phyloP scores from a whole-genome alignment of 2,113 vertebrate genomes.

The Corythornis cristatus region DNA sequence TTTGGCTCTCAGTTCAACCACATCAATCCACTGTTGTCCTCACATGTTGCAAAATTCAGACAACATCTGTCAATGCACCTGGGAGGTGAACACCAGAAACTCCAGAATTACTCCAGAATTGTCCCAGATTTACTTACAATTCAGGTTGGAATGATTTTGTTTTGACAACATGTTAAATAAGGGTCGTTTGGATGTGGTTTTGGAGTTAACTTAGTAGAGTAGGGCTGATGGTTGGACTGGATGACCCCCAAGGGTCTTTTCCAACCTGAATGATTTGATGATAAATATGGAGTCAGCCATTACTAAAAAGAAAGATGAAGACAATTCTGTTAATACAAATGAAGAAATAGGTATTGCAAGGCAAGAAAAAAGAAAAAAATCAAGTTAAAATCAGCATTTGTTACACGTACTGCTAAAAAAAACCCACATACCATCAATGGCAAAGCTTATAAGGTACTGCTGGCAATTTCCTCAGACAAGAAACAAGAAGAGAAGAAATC shows the following conservation, averaged over 20 bases:
- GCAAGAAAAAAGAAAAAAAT: neutral
- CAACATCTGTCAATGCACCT: neutral
- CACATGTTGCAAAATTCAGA: neutral
- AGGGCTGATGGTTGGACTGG: too few species aligned
- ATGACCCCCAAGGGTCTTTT: too few species aligned
- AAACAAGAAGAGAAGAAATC: slow-evolving; percentile 37
- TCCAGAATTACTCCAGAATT: neutral
- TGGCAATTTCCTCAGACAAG: slow-evolving; percentile 66
- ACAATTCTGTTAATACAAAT: slow-evolving; percentile 10
- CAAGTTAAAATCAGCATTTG: slow-evolving; percentile 27
- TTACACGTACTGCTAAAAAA: slow-evolving; percentile 6
- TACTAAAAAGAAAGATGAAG: neutral
- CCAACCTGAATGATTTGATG: too few species aligned
- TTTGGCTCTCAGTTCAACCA: neutral
- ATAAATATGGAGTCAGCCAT: slow-evolving; percentile 65
- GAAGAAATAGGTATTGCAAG: slow-evolving; percentile 31
- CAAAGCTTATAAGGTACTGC: slow-evolving; percentile 70
- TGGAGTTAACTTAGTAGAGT: too few species aligned
- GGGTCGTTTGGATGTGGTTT: too few species aligned
- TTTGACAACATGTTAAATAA: too few species aligned
- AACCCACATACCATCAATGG: slow-evolving; percentile 47
- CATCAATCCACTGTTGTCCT: neutral
- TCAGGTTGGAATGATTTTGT: too few species aligned
- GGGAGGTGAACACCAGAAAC: neutral
- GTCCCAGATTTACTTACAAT: neutral